Evolutionary conservation across 2,113 vertebrate genomes (phyloP).

Genomic region (Nettapus auritus): DNA sequence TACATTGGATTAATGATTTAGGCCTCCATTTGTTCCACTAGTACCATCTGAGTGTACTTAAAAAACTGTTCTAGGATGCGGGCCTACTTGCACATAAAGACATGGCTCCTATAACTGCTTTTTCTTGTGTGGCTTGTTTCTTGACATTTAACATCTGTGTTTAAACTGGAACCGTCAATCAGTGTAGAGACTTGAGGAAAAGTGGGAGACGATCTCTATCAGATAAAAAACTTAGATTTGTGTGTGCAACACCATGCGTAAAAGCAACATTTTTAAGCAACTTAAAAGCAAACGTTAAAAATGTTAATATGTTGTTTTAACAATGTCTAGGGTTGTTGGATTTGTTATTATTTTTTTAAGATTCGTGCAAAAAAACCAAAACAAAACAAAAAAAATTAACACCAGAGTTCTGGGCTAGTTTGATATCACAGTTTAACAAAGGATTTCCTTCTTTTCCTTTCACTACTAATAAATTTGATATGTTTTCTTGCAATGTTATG

Average conservation of each 20-base stretch:
- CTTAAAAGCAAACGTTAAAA: neutral
- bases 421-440: neutral
- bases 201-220: neutral
- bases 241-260: neutral
- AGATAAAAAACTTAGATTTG: neutral
- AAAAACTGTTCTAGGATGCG: neutral
- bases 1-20: conserved; percentile 6
- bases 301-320: neutral
- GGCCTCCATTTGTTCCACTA: neutral
- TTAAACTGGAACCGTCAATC: neutral
- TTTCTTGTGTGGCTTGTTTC: neutral
- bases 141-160: neutral
- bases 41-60: neutral
- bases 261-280: neutral
- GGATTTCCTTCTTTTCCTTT: neutral
- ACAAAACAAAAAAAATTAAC: neutral
- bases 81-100: neutral
- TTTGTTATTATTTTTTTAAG: neutral
- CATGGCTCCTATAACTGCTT: neutral
- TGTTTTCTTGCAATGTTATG: neutral
- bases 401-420: neutral
- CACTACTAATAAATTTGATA: neutral
- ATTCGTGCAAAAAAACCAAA: neutral
- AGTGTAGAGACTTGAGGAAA: neutral
- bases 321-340: neutral